Evolutionary conservation across 2,888 invertebrate genomes (phyloP).

Genomic region (Cybosia mesomella): DNA sequence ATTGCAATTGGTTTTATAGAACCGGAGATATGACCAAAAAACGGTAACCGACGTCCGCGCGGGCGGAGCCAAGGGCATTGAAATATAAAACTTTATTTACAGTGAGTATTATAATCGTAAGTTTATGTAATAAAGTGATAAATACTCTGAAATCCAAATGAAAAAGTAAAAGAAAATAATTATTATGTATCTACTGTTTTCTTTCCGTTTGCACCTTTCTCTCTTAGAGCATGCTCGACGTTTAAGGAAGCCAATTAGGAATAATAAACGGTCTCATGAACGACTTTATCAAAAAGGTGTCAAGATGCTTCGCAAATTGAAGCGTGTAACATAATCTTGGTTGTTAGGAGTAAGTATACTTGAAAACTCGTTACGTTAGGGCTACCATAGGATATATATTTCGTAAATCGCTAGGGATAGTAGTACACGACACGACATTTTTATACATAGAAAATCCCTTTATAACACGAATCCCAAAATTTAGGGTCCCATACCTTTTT

Average conservation of each 20-base stretch:
- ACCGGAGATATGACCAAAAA: too few species aligned
- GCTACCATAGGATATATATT: not conserved
- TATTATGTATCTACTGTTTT: not conserved
- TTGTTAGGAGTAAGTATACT: slow-evolving; percentile 39
- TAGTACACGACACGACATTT: not conserved
- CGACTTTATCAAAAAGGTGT: slow-evolving; percentile 36
- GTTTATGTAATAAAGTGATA: not conserved
- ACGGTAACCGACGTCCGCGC: too few species aligned
- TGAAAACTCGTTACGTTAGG: slow-evolving; percentile 47
- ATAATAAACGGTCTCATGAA: slow-evolving; percentile 42
- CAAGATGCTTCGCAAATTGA: slow-evolving; percentile 43
- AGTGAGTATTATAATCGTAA: not conserved
- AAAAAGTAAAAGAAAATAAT: not conserved
- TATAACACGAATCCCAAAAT: too few species aligned
- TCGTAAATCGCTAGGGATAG: not conserved
- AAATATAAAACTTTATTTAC: too few species aligned
- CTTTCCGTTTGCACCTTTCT: not conserved
- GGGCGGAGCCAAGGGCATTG: too few species aligned
- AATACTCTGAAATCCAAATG: not conserved
- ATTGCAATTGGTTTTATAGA: too few species aligned
- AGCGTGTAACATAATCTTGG: slow-evolving; percentile 39
- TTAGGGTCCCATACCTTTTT: too few species aligned
- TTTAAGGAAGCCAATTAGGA: slow-evolving; percentile 32
- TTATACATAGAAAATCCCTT: too few species aligned
- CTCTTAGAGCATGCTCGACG: slow-evolving; percentile 10